These are phyloP conservation scores for Agapostemon virescens DNA, from an alignment of 2,888 invertebrate genomes.

Conservation along the genomic window DNA sequence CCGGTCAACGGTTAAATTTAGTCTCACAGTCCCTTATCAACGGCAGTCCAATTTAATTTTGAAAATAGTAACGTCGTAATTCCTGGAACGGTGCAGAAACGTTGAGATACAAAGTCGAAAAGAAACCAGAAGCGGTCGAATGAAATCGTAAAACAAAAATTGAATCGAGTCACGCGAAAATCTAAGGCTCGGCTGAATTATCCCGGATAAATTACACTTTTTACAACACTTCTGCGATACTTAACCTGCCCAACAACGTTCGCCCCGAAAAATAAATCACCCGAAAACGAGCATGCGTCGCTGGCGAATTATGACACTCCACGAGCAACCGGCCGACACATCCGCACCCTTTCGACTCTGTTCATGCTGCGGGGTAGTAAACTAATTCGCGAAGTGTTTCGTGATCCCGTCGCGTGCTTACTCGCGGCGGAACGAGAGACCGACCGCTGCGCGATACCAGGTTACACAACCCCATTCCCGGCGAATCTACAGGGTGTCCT, in stretches of 20 bases:
- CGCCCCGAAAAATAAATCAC: neutral
- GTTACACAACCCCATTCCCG: neutral
- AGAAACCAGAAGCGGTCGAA: too few relatives aligned
- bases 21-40: too few relatives aligned
- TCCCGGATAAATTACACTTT: neutral
- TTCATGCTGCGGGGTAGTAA: neutral
- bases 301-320: neutral
- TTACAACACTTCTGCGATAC: neutral
- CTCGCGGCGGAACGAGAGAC: neutral
- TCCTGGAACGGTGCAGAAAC: neutral
- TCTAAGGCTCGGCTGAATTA: neutral
- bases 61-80: constrained; percentile 1
- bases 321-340: neutral
- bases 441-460: constrained; percentile 1
- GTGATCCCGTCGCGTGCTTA: constrained; percentile 11
- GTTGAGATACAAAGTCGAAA: neutral
- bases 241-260: neutral
- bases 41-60: neutral
- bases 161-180: neutral
- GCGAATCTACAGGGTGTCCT: neutral
- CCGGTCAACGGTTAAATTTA: neutral
- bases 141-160: neutral
- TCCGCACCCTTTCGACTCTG: neutral
- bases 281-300: neutral
- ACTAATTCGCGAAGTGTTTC: neutral